Evolutionary conservation across 30 jellyfish, hydroid and myxozoan genomes (phyloP), one percentile per base, ranked within the genome.

Genomic region (Nemopilema nomurai): DNA sequence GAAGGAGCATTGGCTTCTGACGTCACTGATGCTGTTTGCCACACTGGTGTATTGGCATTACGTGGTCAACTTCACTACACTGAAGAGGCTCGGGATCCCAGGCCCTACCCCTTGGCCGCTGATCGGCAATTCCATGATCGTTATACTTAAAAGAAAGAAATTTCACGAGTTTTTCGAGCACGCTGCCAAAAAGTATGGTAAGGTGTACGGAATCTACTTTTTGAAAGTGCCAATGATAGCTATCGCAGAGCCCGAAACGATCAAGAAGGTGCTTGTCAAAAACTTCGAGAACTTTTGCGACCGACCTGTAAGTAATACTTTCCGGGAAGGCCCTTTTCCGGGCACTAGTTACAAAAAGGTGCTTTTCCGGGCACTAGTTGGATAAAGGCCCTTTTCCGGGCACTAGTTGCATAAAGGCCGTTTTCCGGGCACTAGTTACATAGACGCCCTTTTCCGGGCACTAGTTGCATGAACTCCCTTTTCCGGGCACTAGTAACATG

Each of bases 51-150:
- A 84, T 53, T 74, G 83, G 83, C 87, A 74, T 66, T 74, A 76
- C 32, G 22, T 53, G 4, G 76, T 28, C 21, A 84, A 28, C 31
- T 84, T 53, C 76, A 72, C 82, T 18, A 6, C 67, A 17, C 24
- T 84, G 73, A 84, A 74, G 82, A 49, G 65, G 26, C 87, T 84
- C 7, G 88, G 88, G 13, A 22, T 73, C 28, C 29, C 18, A 25
- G 93, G 93, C 9, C 93, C 93, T 8, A 27, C 87, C 1, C 93
- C 93, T 1, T 25, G 73, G 51, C 93, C 93, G 8, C 50, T 84
- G 29, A 26, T 84, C 32, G 93, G 93, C 27, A 74, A 73, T 26
- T 1, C 74, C 16, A 9, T 27, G 76, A 16, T 19, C 16, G 4
- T 74, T 19, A 21, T 84, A 0, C 4, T n/a, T 79, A 27, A 82